These are phyloP conservation scores for Halictus rubicundus DNA, from an alignment of 1,140 invertebrate genomes.

Conservation along the genomic window DNA sequence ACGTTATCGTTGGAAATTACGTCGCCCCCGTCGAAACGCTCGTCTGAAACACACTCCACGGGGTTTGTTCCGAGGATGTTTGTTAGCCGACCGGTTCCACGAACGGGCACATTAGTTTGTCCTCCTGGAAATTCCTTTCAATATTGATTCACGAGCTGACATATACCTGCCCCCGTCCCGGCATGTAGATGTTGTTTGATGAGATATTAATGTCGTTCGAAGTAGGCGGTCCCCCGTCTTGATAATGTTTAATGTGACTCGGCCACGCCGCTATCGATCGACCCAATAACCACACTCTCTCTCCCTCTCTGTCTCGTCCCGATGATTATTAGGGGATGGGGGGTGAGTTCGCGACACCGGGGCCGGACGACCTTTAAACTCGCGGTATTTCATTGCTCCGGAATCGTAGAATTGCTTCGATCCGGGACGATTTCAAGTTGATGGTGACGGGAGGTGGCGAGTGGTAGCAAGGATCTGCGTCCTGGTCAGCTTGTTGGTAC, in stretches of 20 bases:
- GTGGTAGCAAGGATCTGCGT: too few relatives aligned
- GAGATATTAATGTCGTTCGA: conserved; percentile 34
- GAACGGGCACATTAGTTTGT: conserved; percentile 37
- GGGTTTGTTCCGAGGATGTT: conserved; percentile 16
- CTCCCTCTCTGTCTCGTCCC: too few relatives aligned
- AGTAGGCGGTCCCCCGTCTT: conserved; percentile 6
- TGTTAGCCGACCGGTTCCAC: conserved; percentile 12
- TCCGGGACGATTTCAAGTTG: too few relatives aligned
- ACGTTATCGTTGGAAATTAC: conserved; percentile 41
- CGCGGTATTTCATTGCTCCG: too few relatives aligned
- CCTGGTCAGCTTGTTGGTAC: too few relatives aligned
- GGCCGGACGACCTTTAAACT: too few relatives aligned
- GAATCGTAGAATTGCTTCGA: too few relatives aligned
- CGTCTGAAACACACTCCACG: conserved; percentile 15
- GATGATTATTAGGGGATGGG: too few relatives aligned
- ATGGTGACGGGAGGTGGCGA: too few relatives aligned
- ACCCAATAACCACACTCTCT: too few relatives aligned
- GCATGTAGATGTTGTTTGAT: conserved; percentile 25
- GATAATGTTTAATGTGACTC: conserved; percentile 28
- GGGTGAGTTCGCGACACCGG: too few relatives aligned
- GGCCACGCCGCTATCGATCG: neutral
- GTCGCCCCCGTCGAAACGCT: neutral
- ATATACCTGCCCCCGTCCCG: neutral
- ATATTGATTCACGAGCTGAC: conserved; percentile 30
- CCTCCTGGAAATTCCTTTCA: conserved; percentile 29